A percentile compares a stretch with the other conserved stretches of the same genome.
phyloP scores from a whole-genome alignment of 2,888 invertebrate genomes.

The Metopia argyrocephala region DNA sequence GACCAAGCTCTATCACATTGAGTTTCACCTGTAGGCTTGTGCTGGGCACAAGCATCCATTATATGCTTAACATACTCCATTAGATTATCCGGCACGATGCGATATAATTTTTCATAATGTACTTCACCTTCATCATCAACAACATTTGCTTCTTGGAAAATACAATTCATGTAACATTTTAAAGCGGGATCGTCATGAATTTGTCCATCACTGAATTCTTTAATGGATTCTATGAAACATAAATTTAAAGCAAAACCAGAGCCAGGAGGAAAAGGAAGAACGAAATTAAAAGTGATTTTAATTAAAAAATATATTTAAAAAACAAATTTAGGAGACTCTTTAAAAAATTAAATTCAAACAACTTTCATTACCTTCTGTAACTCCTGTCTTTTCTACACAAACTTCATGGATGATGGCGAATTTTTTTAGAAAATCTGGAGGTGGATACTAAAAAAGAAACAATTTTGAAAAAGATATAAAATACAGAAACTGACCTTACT shows the following conservation, averaged over 20 bases:
- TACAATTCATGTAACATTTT: conserved; percentile 74
- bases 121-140: conserved; percentile 71
- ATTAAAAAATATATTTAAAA: conserved; percentile 6
- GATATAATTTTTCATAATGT: conserved; percentile 70
- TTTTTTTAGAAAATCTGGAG: conserved; percentile 66
- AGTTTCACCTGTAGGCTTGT: conserved; percentile 69
- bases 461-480: conserved; percentile 35
- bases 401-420: conserved; percentile 68
- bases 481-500: conserved; percentile 30
- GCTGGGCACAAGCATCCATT: conserved; percentile 69
- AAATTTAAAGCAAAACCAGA: neutral
- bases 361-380: conserved; percentile 49
- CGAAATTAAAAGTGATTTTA: neutral
- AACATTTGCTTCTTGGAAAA: conserved; percentile 70
- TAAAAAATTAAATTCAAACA: neutral
- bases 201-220: conserved; percentile 72
- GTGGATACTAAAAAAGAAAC: conserved; percentile 68
- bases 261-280: neutral
- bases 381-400: conserved; percentile 69
- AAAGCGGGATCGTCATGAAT: conserved; percentile 71
- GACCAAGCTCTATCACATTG: conserved; percentile 73
- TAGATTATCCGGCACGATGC: conserved; percentile 67
- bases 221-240: conserved; percentile 68
- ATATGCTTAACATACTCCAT: conserved; percentile 68
- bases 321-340: neutral